Conservation (phyloP, 2,113 vertebrate species). For the Nyctereutes procyonoides region DNA sequence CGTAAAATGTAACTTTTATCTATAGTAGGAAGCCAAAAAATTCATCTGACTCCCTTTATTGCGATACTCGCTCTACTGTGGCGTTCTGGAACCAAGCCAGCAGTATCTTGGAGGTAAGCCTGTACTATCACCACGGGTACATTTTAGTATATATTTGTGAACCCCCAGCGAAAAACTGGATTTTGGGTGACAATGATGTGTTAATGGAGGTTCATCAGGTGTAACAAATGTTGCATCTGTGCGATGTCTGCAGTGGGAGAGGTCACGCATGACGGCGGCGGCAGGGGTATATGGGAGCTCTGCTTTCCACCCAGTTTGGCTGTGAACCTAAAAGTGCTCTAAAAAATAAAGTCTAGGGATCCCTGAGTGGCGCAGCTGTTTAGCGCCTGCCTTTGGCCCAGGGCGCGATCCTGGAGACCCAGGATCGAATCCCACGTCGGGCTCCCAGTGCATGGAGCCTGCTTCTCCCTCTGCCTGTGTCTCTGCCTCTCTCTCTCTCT, state of each 20-base stretch:
- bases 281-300: neutral
- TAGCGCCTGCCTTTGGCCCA: too few relatives aligned
- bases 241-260: too few relatives aligned
- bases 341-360: neutral
- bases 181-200: too few relatives aligned
- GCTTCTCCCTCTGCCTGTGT: too few relatives aligned
- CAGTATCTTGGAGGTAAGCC: neutral
- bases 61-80: neutral
- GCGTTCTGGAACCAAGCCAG: neutral
- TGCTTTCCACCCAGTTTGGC: neutral
- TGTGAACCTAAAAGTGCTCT: neutral
- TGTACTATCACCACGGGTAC: too few relatives aligned
- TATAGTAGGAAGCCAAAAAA: neutral
- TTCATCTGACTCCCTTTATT: neutral
- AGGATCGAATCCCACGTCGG: too few relatives aligned
- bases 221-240: neutral
- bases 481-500: too few relatives aligned
- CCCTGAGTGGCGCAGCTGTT: too few relatives aligned
- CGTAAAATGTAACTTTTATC: neutral
- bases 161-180: neutral
- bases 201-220: neutral
- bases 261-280: too few relatives aligned
- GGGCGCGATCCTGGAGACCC: too few relatives aligned
- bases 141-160: neutral
- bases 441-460: too few relatives aligned